These are phyloP conservation scores for Mesorhabditis spiculigera DNA, from an alignment of 2,888 invertebrate species.

Conservation along the genomic window DNA sequence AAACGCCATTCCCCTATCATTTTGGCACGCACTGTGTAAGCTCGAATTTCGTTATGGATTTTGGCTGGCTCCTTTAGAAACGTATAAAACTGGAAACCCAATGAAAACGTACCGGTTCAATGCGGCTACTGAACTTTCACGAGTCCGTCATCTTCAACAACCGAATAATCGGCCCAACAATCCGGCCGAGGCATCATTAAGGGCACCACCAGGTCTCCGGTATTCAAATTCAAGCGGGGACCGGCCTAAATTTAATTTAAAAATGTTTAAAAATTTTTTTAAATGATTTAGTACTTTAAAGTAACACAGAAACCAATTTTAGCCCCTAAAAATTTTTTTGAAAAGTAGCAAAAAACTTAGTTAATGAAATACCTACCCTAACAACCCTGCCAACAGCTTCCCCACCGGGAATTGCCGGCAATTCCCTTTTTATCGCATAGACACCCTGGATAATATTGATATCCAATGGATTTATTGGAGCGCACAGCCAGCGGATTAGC, in stretches of 20 bases:
- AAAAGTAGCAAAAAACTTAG: conserved; percentile 4
- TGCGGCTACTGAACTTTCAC: conserved; percentile 55
- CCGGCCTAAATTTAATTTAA: conserved; percentile 14
- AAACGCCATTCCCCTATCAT: too few relatives aligned
- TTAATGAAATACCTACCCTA: conserved; percentile 65
- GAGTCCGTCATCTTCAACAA: conserved; percentile 33
- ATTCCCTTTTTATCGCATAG: conserved; percentile 38
- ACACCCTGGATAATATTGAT: conserved; percentile 42
- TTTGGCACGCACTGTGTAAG: too few relatives aligned
- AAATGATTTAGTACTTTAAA: not conserved
- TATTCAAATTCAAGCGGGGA: conserved; percentile 14
- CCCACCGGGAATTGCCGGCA: conserved; percentile 84
- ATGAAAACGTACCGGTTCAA: conserved; percentile 31
- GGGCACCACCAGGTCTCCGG: conserved; percentile 39
- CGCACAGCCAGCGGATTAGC: conserved; percentile 50
- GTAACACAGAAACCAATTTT: not conserved
- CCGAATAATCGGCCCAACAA: conserved; percentile 40
- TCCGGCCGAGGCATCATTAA: conserved; percentile 22
- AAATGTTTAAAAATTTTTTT: not conserved
- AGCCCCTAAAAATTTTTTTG: not conserved
- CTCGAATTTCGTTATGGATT: too few relatives aligned
- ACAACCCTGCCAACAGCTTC: conserved; percentile 87
- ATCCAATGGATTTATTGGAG: conserved; percentile 52
- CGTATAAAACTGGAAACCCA: too few relatives aligned
- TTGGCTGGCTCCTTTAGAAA: too few relatives aligned